Evolutionary conservation across 2,888 invertebrate species (phyloP), one percentile per base, ranked within the genome.

Genomic region (Marasmarcha lunaedactyla): DNA sequence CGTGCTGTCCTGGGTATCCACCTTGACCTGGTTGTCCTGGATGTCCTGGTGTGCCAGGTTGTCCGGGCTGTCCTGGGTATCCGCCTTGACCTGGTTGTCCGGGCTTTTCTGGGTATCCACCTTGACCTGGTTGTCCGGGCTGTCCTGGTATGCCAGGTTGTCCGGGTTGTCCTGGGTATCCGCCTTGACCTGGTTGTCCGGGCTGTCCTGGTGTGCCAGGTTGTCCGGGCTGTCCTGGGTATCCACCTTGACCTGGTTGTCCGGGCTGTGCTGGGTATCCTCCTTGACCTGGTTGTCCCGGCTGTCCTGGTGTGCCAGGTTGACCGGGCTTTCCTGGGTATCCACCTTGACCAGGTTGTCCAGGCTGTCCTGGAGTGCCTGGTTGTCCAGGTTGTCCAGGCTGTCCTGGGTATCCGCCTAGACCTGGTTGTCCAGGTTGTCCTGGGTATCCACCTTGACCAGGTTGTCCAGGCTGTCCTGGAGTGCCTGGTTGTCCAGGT

Each of bases 341-440:
- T 34, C 77, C 84, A 1, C 87, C 87, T 15, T 41, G 34, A 2
- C 53, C 60, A 1, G 52, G 50, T 2, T 44, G n/a, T 5, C 69
- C 71, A 15, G 85, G 85, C 10, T 58, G 68, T 33, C 74, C 81
- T 0, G 88, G 87, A 35, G 47, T 9, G 1, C 46, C 44, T 5
- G 44, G 43, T 11, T 45, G 20, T n/a, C 45, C 49, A 2, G 44
- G 40, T 27, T 46, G 42, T 13, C 57, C 55, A 26, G 57, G 52
- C 12, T 42, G 26, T 6, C 44, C 54, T 42, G 54, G 52, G 1
- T 42, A 33, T 6, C 59, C 59, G 9, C 62, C 56, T 14, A 48
- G 41, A 11, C 60, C 52, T 7, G 46, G 44, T 10, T 13, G 2
- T 2, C 48, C 46, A 11, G 40, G 57, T 35, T 41, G 41, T 10